Base-by-base conservation (phyloP, 2,888 invertebrate genomes). In the Netelia virgata region DNA sequence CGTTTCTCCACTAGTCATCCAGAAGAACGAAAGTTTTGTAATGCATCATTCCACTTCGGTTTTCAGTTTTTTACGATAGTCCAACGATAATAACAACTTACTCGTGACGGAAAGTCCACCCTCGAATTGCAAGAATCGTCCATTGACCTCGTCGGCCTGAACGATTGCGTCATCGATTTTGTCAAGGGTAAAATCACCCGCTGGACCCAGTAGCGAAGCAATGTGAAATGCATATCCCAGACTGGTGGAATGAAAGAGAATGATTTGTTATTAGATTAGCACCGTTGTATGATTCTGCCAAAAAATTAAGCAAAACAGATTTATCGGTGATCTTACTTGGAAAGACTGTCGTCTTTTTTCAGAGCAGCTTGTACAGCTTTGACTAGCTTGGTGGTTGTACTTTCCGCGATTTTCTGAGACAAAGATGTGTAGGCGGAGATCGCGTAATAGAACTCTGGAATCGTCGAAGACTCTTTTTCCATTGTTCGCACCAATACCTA, bases 81-180 rank as follows among this genome's bases (percentile, higher is more conserved):
- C 8, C 55, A 23, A 43, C 11, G 16, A 18, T 5, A 36, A 36
- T 11, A 77, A 10, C 28, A 23, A 88, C 91, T 84, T 88, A 94
- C 93, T 91, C 14, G 98, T 98, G 64, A 97, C 96, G 1, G 97
- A 97, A 72, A 98, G 94, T 9, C 98, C 98, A 43, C 98, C 98
- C 93, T 99, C 99, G 94, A 98, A 99, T 94, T 99, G 97, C 85
- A 98, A 94, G 89, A 97, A 96, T 90, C 96, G 96, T 11, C 97
- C 97, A 94, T 99, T 98, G 3, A 98, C 97, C 95, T 99, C 99
- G 94, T 99, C 99, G 1, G 99, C 99, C 91, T 99, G 98, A 2
- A 97, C 96, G 83, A 99, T 95, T n/a, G 97, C 97, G 92, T 98
- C 98, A 94, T 98, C 98, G 28, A 98, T 96, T 75, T 97, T 96